Percentiles rank a stretch among this genome's conserved stretches.
phyloP scores from a whole-genome alignment of 1,140 invertebrate species.

The Dufourea novaeangliae region DNA sequence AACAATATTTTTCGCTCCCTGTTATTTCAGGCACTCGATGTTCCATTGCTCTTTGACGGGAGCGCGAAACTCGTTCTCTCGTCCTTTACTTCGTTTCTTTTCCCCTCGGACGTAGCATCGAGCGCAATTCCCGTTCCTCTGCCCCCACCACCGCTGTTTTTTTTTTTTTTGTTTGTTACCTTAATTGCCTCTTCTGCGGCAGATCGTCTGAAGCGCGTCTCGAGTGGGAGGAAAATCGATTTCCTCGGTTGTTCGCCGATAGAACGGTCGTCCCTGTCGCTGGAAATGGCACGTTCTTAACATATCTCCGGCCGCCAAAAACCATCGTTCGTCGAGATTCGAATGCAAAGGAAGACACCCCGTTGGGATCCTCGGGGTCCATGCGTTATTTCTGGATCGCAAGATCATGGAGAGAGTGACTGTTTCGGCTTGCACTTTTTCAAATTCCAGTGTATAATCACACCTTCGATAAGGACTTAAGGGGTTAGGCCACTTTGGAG shows the following conservation, averaged over 20 bases:
- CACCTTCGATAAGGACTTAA: no score
- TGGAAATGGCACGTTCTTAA: constrained; percentile 36
- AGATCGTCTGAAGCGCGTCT: constrained; percentile 46
- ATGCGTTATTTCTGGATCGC: no score
- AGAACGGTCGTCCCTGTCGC: constrained; percentile 14
- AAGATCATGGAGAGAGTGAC: no score
- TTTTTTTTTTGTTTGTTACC: constrained; percentile 39
- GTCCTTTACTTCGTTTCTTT: background rate
- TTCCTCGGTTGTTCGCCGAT: constrained; percentile 30
- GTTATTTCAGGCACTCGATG: no score
- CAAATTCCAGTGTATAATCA: no score
- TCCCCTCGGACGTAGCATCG: background rate
- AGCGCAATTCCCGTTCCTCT: constrained; percentile 14
- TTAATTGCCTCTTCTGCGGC: constrained; percentile 41
- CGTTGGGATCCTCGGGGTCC: no score
- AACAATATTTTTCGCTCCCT: no score
- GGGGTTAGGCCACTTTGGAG: no score
- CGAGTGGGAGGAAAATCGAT: constrained; percentile 42
- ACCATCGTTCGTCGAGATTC: background rate
- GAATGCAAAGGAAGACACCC: background rate
- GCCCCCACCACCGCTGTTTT: background rate
- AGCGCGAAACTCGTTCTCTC: background rate
- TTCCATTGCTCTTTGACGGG: background rate
- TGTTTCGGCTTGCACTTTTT: no score
- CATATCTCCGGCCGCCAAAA: constrained; percentile 8